Conservation (phyloP, 2,888 invertebrate genomes). For the Pterostichus madidus region DNA sequence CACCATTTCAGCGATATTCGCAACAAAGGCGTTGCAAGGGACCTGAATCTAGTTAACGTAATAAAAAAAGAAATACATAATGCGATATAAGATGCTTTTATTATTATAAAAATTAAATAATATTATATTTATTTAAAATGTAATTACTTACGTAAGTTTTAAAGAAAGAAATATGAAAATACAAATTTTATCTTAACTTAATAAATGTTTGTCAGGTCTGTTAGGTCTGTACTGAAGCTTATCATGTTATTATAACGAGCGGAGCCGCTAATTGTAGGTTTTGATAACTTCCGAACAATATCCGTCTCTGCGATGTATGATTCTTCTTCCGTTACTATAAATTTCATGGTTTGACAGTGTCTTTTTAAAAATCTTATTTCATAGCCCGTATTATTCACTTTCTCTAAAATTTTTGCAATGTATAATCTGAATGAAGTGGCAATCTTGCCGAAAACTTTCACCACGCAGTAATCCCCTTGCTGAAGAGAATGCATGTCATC, state of each 20-base stretch:
- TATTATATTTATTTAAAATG: constrained; percentile 21
- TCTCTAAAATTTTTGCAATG: constrained; percentile 36
- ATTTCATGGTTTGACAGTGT: constrained; percentile 63
- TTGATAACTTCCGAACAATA: constrained; percentile 59
- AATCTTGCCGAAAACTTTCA: constrained; percentile 45
- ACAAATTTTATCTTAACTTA: constrained; percentile 24
- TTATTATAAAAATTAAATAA: constrained; percentile 20
- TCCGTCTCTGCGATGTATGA: constrained; percentile 40
- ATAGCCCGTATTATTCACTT: constrained; percentile 54
- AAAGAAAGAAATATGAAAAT: constrained; percentile 13
- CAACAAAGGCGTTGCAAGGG: too few species aligned
- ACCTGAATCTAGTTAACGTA: too few species aligned
- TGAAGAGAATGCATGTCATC: constrained; percentile 20
- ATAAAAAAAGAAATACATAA: constrained; percentile 34
- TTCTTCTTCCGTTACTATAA: constrained; percentile 60
- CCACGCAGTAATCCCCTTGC: constrained; percentile 39
- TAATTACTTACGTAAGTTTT: constrained; percentile 31
- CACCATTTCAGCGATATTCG: constrained; percentile 37
- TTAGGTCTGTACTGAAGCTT: constrained; percentile 28
- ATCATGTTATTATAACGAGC: constrained; percentile 53
- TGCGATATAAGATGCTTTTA: constrained; percentile 41
- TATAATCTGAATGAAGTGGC: constrained; percentile 44
- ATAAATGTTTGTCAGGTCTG: constrained; percentile 38
- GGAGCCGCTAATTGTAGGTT: constrained; percentile 54
- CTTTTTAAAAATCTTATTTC: too few species aligned